Conservation (phyloP, 2,888 invertebrate genomes). For the Agonopterix arenella region DNA sequence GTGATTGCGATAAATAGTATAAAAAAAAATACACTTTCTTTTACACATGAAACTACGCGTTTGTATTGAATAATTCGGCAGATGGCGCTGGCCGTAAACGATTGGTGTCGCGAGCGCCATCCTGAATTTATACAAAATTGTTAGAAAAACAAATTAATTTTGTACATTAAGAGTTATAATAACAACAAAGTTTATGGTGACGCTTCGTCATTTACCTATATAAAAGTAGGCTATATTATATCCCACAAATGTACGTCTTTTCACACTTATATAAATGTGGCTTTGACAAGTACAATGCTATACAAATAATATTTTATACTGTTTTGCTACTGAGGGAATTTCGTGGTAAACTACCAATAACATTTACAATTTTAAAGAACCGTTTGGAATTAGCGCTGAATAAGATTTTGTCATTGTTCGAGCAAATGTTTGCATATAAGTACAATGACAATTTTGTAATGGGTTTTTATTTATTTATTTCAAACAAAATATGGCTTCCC, state of each 20-base stretch:
- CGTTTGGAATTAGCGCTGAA: too few species aligned
- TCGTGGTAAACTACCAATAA: conserved; percentile 12
- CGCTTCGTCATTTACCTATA: conserved; percentile 39
- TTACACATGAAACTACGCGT: neutral
- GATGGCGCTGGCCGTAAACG: conserved; percentile 66
- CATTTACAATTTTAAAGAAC: too few species aligned
- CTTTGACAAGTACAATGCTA: conserved; percentile 24
- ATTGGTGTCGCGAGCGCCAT: conserved; percentile 58
- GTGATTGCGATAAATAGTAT: conserved; percentile 49
- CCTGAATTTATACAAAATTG: conserved; percentile 40
- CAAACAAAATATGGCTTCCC: too few species aligned
- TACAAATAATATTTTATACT: conserved; percentile 22
- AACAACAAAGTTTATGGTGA: conserved; percentile 53
- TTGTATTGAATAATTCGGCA: conserved; percentile 21
- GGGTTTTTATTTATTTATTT: too few species aligned
- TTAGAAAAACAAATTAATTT: neutral
- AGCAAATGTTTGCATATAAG: too few species aligned
- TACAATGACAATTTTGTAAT: too few species aligned
- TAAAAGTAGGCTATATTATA: conserved; percentile 29
- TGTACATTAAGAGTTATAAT: neutral
- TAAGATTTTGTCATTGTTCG: too few species aligned
- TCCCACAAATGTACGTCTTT: conserved; percentile 31
- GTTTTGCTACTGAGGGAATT: conserved; percentile 26
- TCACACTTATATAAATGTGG: conserved; percentile 29
- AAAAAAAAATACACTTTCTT: too few species aligned